phyloP scores from a whole-genome alignment of 92 coral and sea anemone genomes.

The Galaxea fascicularis region DNA sequence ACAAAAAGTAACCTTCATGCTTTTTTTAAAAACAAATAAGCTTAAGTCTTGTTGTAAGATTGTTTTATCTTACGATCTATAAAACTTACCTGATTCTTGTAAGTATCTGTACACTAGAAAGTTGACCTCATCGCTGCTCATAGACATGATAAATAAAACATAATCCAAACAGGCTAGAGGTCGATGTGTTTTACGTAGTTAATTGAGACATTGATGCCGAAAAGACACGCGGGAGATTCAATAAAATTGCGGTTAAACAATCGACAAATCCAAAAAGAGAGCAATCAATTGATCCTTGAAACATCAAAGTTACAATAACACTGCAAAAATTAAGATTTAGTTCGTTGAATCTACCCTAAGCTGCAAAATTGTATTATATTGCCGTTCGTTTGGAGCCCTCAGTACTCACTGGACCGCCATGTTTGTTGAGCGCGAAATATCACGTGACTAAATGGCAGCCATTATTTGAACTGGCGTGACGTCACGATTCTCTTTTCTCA shows the following conservation, averaged over 20 bases:
- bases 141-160: slow-evolving; percentile 89
- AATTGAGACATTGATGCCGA: slow-evolving; percentile 36
- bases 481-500: slow-evolving; percentile 29
- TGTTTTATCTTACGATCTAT: background rate
- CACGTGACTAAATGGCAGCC: slow-evolving; percentile 71
- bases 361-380: slow-evolving; percentile 11
- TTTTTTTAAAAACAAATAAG: slow-evolving; percentile 1
- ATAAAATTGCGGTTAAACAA: slow-evolving; percentile 35
- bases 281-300: slow-evolving; percentile 25
- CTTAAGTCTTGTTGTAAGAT: background rate
- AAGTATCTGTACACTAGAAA: slow-evolving; percentile 97
- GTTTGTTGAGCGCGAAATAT: slow-evolving; percentile 77
- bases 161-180: slow-evolving; percentile 57
- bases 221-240: slow-evolving; percentile 67
- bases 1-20: background rate
- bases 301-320: background rate
- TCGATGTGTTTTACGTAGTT: slow-evolving; percentile 40
- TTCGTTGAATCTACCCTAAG: background rate
- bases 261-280: slow-evolving; percentile 24
- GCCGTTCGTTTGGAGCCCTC: background rate
- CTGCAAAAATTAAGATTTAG: background rate
- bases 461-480: slow-evolving; percentile 47
- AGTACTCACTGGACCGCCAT: slow-evolving; percentile 77
- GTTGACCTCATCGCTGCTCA: slow-evolving; percentile 99
- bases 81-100: slow-evolving; percentile 96